A percentile compares a stretch with the other conserved stretches of the same genome.
Conservation (phyloP, 30 jellyfish, hydroid and myxozoan species). For the Clytia hemisphaerica region DNA sequence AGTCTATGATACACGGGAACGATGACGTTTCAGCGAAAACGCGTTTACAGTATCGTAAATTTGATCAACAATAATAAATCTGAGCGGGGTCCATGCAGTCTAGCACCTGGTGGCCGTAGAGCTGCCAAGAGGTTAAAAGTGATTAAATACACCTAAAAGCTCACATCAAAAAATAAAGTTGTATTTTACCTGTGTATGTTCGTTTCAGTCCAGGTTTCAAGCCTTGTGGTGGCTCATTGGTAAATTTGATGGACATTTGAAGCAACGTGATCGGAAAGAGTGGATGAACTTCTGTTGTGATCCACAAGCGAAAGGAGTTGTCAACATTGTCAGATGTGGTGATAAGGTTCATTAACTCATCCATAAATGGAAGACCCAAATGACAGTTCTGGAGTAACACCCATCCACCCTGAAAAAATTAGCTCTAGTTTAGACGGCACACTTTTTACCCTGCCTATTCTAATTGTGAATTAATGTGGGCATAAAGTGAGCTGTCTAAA, state of each 20-base stretch:
- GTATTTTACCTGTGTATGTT: slow-evolving; percentile 54
- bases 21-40: too few relatives aligned
- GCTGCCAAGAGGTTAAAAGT: too few relatives aligned
- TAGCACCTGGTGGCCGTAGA: too few relatives aligned
- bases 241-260: slow-evolving; percentile 75
- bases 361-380: slow-evolving; percentile 81
- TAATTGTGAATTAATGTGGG: too few relatives aligned
- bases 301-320: slow-evolving; percentile 62
- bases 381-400: slow-evolving; percentile 74
- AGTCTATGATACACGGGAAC: too few relatives aligned
- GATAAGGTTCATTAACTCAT: slow-evolving; percentile 55
- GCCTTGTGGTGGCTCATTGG: slow-evolving; percentile 88
- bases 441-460: too few relatives aligned
- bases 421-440: too few relatives aligned
- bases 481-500: too few relatives aligned
- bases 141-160: too few relatives aligned
- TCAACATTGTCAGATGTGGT: slow-evolving; percentile 59
- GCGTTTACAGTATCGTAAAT: background rate
- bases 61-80: too few relatives aligned
- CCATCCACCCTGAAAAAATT: slow-evolving; percentile 94
- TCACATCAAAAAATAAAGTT: too few relatives aligned
- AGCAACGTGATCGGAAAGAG: slow-evolving; percentile 65
- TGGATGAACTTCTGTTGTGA: slow-evolving; percentile 82
- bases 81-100: too few relatives aligned
- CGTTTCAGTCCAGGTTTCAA: slow-evolving; percentile 73